Base-by-base conservation (phyloP, 2,888 invertebrate genomes). In the Myopa testacea region DNA sequence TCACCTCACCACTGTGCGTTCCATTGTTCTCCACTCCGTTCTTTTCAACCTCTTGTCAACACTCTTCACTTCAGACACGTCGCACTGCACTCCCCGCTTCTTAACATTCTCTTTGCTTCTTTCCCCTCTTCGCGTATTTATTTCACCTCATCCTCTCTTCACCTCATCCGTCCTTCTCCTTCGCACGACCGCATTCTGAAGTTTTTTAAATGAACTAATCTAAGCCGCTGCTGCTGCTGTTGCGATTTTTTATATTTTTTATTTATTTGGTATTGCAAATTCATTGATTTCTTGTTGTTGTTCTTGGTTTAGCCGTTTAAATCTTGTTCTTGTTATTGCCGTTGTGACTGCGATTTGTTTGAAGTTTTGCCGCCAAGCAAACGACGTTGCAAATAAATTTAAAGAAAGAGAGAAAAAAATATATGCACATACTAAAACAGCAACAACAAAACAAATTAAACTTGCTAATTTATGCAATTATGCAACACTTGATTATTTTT, bases 301-400 rank as follows among this genome's bases (percentile, higher is more conserved):
- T 40, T 62, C 40, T 38, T 72, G 72, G 62, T 79, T 55, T 72
- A 70, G 34, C 26, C 2, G 26, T 69, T 45, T 26, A 52, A 69
- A 69, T 69, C 50, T 75, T 78, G 76, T 73, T 69, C 55, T 50
- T 78, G 60, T 67, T 79, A 26, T 45, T 55, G 38, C 71, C 50
- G 34, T 65, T 76, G 76, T 55, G 14, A 63, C 45, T 76, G 71
- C 68, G 77, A 71, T 58, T 62, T 60, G 55, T 77, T 77, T 77
- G 67, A 77, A 68, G 74, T 80, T 76, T 78, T 78, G 77, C 79
- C 77, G 79, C 78, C 77, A 77, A 72, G 70, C 67, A 58, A 45
- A 55, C 75, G 34, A 8, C 45, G 60, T 69, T 69, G 75, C 69
- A 75, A 75, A 75, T 75, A 58, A 68, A 75, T 75, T 75, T 69